These are phyloP conservation scores for Philereme transversata DNA, from an alignment of 2,888 invertebrate species.

Conservation along the genomic window DNA sequence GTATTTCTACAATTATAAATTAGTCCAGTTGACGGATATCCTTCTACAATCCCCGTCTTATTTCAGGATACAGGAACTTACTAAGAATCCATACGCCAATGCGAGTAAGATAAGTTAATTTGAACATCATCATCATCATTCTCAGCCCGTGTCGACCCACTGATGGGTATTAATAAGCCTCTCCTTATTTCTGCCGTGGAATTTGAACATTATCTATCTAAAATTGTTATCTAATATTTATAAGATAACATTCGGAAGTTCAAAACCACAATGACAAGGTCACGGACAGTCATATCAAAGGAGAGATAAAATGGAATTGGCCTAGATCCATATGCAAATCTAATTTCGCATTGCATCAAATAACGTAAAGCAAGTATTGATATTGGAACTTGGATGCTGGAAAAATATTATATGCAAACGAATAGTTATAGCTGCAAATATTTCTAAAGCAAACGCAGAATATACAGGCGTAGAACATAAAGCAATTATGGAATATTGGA, in stretches of 20 bases:
- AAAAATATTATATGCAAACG: not conserved
- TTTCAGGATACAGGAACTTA: too few species aligned
- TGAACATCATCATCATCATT: too few species aligned
- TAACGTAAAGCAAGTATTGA: not conserved
- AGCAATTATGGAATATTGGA: not conserved
- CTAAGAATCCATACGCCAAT: too few species aligned
- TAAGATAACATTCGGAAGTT: not conserved
- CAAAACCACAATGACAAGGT: slow-evolving; percentile 7
- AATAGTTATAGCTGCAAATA: not conserved
- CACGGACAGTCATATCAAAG: slow-evolving; percentile 8
- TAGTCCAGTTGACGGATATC: too few species aligned
- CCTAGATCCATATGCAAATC: slow-evolving; percentile 10
- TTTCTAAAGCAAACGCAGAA: not conserved
- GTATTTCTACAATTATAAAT: too few species aligned
- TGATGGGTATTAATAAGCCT: too few species aligned
- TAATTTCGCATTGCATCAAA: not conserved
- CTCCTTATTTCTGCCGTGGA: too few species aligned
- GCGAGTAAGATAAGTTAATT: too few species aligned
- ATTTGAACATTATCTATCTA: too few species aligned
- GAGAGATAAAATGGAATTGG: slow-evolving; percentile 22
- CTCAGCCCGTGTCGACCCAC: too few species aligned
- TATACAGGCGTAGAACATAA: not conserved
- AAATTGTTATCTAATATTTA: too few species aligned
- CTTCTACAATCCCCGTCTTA: too few species aligned
- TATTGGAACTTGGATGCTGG: not conserved